Evolutionary conservation across 1,140 invertebrate species (phyloP), one percentile per base, ranked within the genome.

Genomic region (Saccostrea glomerata): DNA sequence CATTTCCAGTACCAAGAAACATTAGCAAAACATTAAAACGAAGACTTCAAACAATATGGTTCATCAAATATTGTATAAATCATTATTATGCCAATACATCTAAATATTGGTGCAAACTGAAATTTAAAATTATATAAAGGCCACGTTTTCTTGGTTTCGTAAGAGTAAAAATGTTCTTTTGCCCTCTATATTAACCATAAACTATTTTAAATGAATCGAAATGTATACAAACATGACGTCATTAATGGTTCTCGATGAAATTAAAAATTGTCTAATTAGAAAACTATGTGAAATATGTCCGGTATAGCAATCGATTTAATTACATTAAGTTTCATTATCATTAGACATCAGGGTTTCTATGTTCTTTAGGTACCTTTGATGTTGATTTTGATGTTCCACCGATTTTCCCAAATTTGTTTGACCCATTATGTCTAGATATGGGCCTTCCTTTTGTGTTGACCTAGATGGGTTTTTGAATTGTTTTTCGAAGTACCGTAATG

Each of bases 11-110:
- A 77, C 25, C 70, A 77, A 77, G 25, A 36, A 12, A 77, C 70
- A 30, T 77, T 30, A 77, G 25, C 70, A 30, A 30, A 30, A 36
- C 70, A 77, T 77, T 77, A 25, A 77, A 77, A 30, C 23, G 25
- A 30, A 77, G 30, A 77, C 25, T 30, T 77, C 60, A 66, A 66
- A 66, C 60, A 66, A 66, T 36, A 11, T 36, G 70, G 7, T 36
- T 77, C 25, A 77, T 77, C 70, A 25, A 77, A 77, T 17, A 77
- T 36, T 77, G 23, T 77, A 77, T 77, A 77, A 77, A 77, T 77
- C 70, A 77, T 30, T 77, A 30, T 77, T 3, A 77, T 30, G 25
- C 25, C 70, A 77, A 25, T 25, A 15, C 25, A 4, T 17, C 15
- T 12, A 36, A 77, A 77, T 25, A 77, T 77, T 25, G 30, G 25